These are phyloP conservation scores for Diglossa cyanea DNA, from an alignment of 2,797 vertebrate species.

Conservation along the genomic window DNA sequence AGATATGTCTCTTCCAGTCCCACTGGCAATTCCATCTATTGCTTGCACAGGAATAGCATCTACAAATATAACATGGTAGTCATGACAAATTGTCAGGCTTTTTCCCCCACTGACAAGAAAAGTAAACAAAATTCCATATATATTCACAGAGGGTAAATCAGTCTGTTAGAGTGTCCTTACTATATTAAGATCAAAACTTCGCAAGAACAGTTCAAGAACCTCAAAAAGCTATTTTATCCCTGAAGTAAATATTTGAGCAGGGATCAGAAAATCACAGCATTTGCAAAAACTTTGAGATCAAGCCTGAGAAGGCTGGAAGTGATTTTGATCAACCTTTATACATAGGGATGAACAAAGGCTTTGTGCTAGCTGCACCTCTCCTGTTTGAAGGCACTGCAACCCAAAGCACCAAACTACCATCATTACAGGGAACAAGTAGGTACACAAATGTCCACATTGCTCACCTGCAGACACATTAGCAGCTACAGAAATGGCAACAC, in stretches of 20 bases:
- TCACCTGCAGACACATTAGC: not conserved
- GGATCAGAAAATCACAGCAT: not conserved
- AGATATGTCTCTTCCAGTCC: slow-evolving; percentile 77
- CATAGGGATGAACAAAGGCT: not conserved
- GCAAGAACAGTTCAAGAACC: not conserved
- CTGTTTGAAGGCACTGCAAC: not conserved
- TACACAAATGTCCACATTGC: not conserved
- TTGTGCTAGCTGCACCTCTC: not conserved
- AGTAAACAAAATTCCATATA: not conserved
- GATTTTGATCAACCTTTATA: not conserved
- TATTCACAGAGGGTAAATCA: not conserved
- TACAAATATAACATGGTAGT: slow-evolving; percentile 67
- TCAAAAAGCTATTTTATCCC: not conserved
- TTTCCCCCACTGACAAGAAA: not conserved
- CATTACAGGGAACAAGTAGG: not conserved
- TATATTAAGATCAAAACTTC: not conserved
- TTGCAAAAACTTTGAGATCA: not conserved
- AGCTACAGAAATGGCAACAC: not conserved
- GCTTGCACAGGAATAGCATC: slow-evolving; percentile 91
- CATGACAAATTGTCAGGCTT: slow-evolving; percentile 15
- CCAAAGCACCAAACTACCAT: not conserved
- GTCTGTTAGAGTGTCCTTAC: slow-evolving; percentile 3
- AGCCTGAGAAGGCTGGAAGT: not conserved
- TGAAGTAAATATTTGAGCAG: not conserved
- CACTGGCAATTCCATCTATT: slow-evolving; percentile 94